Evolutionary conservation across 2,888 invertebrate genomes (phyloP).

Genomic region (Blera fallax): DNA sequence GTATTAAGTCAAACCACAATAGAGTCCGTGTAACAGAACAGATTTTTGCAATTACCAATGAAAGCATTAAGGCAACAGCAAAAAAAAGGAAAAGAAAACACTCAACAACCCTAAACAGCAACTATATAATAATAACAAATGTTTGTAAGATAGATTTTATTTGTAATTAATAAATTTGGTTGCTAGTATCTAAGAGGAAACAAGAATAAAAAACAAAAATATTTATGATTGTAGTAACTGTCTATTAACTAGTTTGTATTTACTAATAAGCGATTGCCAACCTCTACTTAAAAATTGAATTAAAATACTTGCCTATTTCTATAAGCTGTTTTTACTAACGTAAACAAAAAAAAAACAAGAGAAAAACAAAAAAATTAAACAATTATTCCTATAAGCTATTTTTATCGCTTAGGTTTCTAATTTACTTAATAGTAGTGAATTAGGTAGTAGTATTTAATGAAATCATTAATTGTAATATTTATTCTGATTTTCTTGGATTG

Average conservation of each 20-base stretch:
- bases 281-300: slow-evolving; percentile 45
- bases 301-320: slow-evolving; percentile 62
- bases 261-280: slow-evolving; percentile 65
- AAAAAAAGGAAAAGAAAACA: too few relatives aligned
- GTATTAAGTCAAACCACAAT: slow-evolving; percentile 47
- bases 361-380: slow-evolving; percentile 16
- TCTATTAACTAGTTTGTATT: slow-evolving; percentile 69
- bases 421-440: slow-evolving; percentile 27
- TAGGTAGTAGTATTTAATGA: slow-evolving; percentile 44
- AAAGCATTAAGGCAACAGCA: slow-evolving; percentile 22
- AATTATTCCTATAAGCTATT: slow-evolving; percentile 67
- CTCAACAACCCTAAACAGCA: neutral
- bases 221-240: slow-evolving; percentile 50
- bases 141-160: slow-evolving; percentile 66
- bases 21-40: neutral
- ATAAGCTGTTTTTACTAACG: slow-evolving; percentile 56
- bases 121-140: slow-evolving; percentile 18
- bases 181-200: slow-evolving; percentile 40
- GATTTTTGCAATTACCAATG: slow-evolving; percentile 32
- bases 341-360: slow-evolving; percentile 7
- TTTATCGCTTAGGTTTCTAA: slow-evolving; percentile 43
- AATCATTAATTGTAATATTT: slow-evolving; percentile 63
- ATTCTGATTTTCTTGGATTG: slow-evolving; percentile 56
- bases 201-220: slow-evolving; percentile 1
- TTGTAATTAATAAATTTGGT: slow-evolving; percentile 48